Conservation (phyloP, 2,113 vertebrate species). For the Perca flavescens region DNA sequence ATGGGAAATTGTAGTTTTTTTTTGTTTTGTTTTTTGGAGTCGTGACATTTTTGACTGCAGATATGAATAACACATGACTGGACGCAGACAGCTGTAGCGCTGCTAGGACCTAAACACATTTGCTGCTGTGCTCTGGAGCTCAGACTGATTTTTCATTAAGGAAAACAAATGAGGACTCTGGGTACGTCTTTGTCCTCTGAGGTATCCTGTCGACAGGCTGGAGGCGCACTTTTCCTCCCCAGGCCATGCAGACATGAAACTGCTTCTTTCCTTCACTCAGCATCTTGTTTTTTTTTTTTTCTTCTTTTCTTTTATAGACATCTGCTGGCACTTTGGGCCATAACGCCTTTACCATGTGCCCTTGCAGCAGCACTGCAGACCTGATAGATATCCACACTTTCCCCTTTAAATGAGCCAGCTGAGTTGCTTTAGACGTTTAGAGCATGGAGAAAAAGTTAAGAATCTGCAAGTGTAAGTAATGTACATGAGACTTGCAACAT, state of each 20-base stretch:
- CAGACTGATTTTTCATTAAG: conserved; percentile 53
- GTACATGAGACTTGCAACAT: conserved; percentile 22
- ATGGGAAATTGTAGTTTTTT: background rate
- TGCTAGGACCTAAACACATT: conserved; percentile 13
- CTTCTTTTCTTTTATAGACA: conserved; percentile 60
- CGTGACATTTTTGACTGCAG: background rate
- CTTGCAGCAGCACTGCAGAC: conserved; percentile 42
- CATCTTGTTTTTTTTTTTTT: conserved; percentile 32
- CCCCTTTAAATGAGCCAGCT: conserved; percentile 13
- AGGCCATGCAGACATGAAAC: conserved; percentile 48
- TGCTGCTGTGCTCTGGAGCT: conserved; percentile 20
- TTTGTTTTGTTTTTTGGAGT: background rate
- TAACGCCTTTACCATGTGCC: conserved; percentile 75
- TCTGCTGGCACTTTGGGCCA: conserved; percentile 69
- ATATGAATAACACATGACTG: background rate
- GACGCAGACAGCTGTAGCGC: conserved; percentile 10
- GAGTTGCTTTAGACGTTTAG: conserved; percentile 9
- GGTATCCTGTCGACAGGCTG: conserved; percentile 28
- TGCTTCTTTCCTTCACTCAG: conserved; percentile 47
- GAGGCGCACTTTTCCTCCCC: conserved; percentile 44
- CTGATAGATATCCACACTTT: conserved; percentile 43
- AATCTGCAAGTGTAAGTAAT: too few relatives aligned
- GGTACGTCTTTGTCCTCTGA: conserved; percentile 57
- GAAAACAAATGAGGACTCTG: conserved; percentile 48
- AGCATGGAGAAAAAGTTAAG: background rate